Evolutionary conservation across 2,113 vertebrate genomes (phyloP).

Genomic region (Mormyrus iriodes): DNA sequence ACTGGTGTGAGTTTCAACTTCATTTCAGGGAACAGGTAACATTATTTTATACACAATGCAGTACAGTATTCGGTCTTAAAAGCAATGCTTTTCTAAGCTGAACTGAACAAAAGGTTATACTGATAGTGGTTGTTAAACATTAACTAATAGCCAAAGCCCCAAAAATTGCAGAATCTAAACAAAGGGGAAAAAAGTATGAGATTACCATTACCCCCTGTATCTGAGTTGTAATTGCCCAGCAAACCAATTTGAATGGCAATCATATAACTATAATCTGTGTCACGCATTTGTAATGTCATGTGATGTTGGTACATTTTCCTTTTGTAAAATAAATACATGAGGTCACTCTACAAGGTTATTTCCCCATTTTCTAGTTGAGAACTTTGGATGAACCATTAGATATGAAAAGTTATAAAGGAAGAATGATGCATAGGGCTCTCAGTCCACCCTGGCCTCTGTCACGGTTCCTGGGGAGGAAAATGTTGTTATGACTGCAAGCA

Average conservation of each 20-base stretch:
- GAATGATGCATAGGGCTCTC: not conserved
- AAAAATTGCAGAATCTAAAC: not conserved
- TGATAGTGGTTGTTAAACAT: not conserved
- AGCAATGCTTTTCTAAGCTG: not conserved
- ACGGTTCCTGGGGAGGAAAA: not conserved
- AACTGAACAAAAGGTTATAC: not conserved
- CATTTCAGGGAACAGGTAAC: not conserved
- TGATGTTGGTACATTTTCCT: not conserved
- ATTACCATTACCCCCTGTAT: not conserved
- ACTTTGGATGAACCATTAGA: not conserved
- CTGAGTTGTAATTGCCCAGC: not conserved
- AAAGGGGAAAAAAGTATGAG: not conserved
- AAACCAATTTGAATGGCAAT: not conserved
- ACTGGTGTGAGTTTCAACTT: slow-evolving; percentile 8
- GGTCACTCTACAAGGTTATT: not conserved
- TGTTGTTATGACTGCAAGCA: not conserved
- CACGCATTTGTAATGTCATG: not conserved
- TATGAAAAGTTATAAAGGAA: not conserved
- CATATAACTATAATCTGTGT: not conserved
- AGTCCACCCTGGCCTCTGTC: not conserved
- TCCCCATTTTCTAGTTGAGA: not conserved
- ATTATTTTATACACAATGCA: not conserved
- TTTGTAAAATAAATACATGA: not conserved
- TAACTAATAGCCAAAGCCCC: not conserved
- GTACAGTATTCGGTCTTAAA: slow-evolving; percentile 16